Conservation (phyloP, 2,113 vertebrate species). For the Menura novaehollandiae region DNA sequence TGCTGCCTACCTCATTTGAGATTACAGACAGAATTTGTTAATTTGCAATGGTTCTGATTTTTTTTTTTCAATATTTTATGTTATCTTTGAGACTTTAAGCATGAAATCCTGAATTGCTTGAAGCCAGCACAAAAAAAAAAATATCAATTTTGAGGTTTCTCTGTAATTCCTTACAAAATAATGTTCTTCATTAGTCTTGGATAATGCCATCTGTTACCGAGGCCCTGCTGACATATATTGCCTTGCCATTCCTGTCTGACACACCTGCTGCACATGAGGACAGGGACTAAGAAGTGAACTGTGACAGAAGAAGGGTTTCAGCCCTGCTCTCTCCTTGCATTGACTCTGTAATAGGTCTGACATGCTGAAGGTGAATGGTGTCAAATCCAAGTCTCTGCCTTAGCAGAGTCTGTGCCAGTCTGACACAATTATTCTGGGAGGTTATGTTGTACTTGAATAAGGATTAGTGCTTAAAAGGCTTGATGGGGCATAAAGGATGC, state of each 20-base stretch:
- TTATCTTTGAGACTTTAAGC: neutral
- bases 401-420: too few species aligned
- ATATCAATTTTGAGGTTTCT: neutral
- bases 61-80: neutral
- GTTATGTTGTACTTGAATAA: accelerated
- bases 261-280: neutral
- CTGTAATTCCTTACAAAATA: neutral
- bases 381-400: neutral
- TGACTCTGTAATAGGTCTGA: neutral
- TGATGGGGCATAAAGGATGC: neutral
- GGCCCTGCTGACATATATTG: neutral
- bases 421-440: neutral
- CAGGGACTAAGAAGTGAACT: neutral
- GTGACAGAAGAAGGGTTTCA: neutral
- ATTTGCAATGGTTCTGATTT: neutral
- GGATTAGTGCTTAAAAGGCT: neutral
- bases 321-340: neutral
- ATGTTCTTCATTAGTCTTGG: neutral
- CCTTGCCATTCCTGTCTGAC: neutral
- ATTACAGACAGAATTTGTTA: neutral
- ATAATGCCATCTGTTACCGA: neutral
- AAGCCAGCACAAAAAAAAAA: neutral
- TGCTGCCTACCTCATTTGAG: neutral
- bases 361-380: neutral
- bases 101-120: neutral